Conservation (phyloP, 2,797 vertebrate genomes). For the Cryptoprocta ferox region DNA sequence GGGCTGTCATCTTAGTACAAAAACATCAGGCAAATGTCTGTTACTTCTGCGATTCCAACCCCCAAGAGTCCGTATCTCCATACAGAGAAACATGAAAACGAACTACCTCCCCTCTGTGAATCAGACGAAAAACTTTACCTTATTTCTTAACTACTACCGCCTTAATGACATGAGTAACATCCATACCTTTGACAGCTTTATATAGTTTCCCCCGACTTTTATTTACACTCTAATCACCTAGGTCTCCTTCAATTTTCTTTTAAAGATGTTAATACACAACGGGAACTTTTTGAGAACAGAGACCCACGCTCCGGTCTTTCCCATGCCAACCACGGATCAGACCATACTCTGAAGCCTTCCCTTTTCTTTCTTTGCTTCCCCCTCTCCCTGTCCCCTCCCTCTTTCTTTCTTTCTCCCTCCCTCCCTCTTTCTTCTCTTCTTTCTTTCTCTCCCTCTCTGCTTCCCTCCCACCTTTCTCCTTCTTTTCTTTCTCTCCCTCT, state of each 20-base stretch:
- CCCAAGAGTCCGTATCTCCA: neutral
- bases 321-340: neutral
- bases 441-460: too few species aligned
- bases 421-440: neutral
- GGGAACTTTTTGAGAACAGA: neutral
- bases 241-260: neutral
- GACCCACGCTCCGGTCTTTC: neutral
- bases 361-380: neutral
- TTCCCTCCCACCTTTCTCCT: too few species aligned
- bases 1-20: neutral
- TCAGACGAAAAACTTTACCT: neutral
- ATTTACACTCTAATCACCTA: neutral
- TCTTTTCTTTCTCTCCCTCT: too few species aligned
- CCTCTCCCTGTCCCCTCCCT: too few species aligned
- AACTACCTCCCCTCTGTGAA: neutral
- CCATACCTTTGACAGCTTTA: neutral
- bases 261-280: neutral
- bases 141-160: neutral
- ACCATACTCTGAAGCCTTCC: neutral
- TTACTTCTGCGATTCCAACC: neutral
- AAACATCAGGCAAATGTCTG: neutral
- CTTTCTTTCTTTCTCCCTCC: too few species aligned
- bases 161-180: neutral
- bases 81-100: slow-evolving; percentile 3
- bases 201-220: neutral